phyloP scores from a whole-genome alignment of 2,113 vertebrate species.

The Gulo gulo region DNA sequence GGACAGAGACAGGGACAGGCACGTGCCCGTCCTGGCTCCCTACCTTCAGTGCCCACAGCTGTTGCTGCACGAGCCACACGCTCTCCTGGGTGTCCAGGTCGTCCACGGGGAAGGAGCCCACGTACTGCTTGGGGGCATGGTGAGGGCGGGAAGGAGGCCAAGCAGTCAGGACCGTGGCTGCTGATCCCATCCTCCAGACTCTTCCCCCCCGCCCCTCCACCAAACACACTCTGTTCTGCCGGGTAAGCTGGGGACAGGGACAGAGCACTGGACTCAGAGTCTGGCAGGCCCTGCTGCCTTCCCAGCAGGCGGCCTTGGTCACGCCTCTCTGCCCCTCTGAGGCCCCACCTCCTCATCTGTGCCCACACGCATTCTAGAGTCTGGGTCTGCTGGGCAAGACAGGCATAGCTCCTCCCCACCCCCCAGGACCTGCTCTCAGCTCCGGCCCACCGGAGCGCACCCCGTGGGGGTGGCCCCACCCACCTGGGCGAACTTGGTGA shows the following conservation, averaged over 20 bases:
- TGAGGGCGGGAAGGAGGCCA: too few relatives aligned
- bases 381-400: background rate
- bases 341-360: background rate
- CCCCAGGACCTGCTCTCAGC: background rate
- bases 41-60: conserved; percentile 90
- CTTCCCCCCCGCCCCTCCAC: background rate
- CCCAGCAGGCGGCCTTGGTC: background rate
- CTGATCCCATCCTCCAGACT: background rate
- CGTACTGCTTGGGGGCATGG: conserved; percentile 83
- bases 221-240: background rate
- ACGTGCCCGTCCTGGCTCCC: too few relatives aligned
- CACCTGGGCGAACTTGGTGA: conserved; percentile 82
- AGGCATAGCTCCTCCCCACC: background rate
- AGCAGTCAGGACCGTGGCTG: background rate
- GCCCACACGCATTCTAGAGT: background rate
- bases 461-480: fast-evolving
- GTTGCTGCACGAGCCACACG: conserved; percentile 85
- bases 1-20: too few relatives aligned
- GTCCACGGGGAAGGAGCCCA: conserved; percentile 93
- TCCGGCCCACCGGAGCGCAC: background rate
- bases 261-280: background rate
- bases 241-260: background rate
- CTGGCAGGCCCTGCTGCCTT: background rate
- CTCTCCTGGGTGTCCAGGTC: conserved; percentile 89
- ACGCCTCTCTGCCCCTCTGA: background rate